Evolutionary conservation across 92 coral and sea anemone species (phyloP), one percentile per base, ranked within the genome.

Genomic region (Heteractis magnifica): DNA sequence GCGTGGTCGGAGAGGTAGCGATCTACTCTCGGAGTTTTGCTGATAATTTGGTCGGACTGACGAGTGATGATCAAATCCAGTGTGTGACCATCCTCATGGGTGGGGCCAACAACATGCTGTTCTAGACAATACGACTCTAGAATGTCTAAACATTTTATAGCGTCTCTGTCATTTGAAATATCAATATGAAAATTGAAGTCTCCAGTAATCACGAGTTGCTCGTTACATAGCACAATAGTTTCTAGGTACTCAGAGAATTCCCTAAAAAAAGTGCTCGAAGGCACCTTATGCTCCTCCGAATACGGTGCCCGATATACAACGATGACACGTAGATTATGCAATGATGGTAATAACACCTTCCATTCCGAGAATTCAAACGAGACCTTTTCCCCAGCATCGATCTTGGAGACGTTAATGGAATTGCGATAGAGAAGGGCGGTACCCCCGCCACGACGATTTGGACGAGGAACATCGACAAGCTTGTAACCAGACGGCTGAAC

Each of bases 101-200:
- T 60, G 68, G 21, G 10, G 5, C 5, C 21, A 60, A 21, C 19
- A 60, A 80, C 85, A 75, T 86, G 85, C 77, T 86, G 77, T 64
- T 81, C 53, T 53, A 86, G 77, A 52, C 89, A 82, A 77, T 78
- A 81, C 15, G 85, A 84, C 18, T 84, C 81, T 50, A 75, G 23
- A 56, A 82, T 53, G 55, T 77, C 84, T 21, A 73, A 51, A 62
- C 74, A 72, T 50, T 83, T 82, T 18, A 64, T 59, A 19, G 89
- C 49, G 77, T 89, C 92, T 49, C 56, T 41, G 75, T 89, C 88
- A 18, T 53, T 74, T 70, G 86, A 74, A 26, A 12, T 68, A 79
- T 86, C 87, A 23, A 89, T 60, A 59, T 86, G 89, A 75, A 90
- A 78, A 78, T 87, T 87, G 62, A 83, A 88, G 49, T 89, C 92